Percentiles rank a stretch among this genome's conserved stretches.
Evolutionary conservation across 2,888 invertebrate species (phyloP).

Genomic region (Drosophila neonasuta): DNA sequence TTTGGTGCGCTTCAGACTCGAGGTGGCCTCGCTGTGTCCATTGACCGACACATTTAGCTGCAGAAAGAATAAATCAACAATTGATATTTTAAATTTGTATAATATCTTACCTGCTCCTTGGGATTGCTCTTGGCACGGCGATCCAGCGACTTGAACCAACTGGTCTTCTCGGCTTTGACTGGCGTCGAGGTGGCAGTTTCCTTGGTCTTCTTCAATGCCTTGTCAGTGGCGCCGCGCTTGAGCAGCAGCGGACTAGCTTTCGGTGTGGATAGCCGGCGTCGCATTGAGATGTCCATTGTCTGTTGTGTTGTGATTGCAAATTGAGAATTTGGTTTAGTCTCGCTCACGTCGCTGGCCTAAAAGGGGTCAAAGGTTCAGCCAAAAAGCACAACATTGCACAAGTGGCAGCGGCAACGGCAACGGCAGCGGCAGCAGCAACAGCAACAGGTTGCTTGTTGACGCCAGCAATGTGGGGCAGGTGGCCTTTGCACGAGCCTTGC

Average conservation of each 20-base stretch:
- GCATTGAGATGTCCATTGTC: slow-evolving; percentile 86
- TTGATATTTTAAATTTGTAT: no score
- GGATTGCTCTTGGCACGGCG: slow-evolving; percentile 87
- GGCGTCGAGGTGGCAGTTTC: slow-evolving; percentile 80
- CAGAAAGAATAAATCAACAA: background rate
- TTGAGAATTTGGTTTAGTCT: slow-evolving; percentile 35
- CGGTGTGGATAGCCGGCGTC: slow-evolving; percentile 89
- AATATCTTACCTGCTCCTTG: slow-evolving; percentile 76
- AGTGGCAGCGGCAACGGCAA: slow-evolving; percentile 26
- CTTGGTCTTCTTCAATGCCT: slow-evolving; percentile 61
- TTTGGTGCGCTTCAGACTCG: slow-evolving; percentile 77
- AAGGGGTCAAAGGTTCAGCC: slow-evolving; percentile 60
- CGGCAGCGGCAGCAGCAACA: slow-evolving; percentile 5
- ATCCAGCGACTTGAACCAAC: slow-evolving; percentile 92
- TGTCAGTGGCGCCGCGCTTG: slow-evolving; percentile 84
- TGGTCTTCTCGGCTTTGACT: slow-evolving; percentile 84
- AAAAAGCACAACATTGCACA: slow-evolving; percentile 36
- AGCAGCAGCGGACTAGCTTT: slow-evolving; percentile 86
- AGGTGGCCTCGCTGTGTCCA: slow-evolving; percentile 68
- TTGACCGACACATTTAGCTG: slow-evolving; percentile 73
- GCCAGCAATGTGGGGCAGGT: slow-evolving; percentile 67
- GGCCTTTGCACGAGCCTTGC: slow-evolving; percentile 66
- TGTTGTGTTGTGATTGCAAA: slow-evolving; percentile 29
- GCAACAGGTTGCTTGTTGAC: slow-evolving; percentile 60
- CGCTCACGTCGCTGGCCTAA: slow-evolving; percentile 28